Conservation (phyloP, 2,113 vertebrate genomes). For the Nestor notabilis region DNA sequence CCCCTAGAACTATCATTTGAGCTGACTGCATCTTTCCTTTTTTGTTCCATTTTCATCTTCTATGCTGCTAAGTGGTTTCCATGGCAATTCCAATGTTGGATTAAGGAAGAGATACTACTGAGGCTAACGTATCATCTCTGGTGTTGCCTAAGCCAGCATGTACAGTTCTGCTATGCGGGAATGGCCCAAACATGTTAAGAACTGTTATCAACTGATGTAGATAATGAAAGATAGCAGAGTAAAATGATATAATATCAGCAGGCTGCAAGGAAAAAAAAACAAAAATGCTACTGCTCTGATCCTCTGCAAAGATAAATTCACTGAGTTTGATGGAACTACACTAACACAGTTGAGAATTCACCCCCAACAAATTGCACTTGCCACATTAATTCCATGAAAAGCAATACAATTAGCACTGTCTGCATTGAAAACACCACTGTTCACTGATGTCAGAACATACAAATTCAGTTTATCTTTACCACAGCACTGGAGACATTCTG, state of each 20-base stretch:
- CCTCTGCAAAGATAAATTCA: background rate
- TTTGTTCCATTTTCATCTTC: background rate
- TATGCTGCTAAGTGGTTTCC: constrained; percentile 51
- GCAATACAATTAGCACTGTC: background rate
- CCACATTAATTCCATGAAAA: background rate
- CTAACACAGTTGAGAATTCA: background rate
- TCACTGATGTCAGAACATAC: background rate
- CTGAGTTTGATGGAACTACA: background rate
- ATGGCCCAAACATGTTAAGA: background rate
- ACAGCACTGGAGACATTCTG: background rate
- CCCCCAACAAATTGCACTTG: background rate
- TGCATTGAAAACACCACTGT: background rate
- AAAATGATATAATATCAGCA: background rate
- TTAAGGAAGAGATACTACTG: background rate
- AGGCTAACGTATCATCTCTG: background rate
- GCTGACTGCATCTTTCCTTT: background rate
- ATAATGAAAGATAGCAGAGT: background rate
- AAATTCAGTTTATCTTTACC: background rate
- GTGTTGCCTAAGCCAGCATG: background rate
- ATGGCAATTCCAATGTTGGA: constrained; percentile 46
- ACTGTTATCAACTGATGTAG: background rate
- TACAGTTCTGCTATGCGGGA: background rate
- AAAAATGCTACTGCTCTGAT: background rate
- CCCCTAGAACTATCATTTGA: background rate
- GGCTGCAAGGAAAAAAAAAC: background rate